Conservation (phyloP, 2,888 invertebrate species). For the Leptinotarsa juncta region DNA sequence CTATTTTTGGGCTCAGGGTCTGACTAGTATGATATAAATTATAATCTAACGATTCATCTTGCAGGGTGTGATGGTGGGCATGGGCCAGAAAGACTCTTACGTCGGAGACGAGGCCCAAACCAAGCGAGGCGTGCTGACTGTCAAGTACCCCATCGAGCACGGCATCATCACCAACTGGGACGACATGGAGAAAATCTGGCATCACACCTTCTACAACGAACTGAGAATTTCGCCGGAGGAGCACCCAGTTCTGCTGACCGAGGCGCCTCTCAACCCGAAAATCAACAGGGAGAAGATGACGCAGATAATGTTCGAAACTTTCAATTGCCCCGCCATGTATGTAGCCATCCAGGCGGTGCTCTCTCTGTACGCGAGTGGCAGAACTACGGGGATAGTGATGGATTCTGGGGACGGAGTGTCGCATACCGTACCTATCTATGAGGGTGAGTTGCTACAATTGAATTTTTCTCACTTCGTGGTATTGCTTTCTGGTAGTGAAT, state of each 20-base stretch:
- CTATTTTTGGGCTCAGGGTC: too few relatives aligned
- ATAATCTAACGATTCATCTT: constrained; percentile 14
- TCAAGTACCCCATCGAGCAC: constrained; percentile 82
- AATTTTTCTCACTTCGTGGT: too few relatives aligned
- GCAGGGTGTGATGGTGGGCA: constrained; percentile 65
- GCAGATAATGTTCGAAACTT: constrained; percentile 73
- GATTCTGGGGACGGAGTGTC: constrained; percentile 81
- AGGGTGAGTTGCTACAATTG: constrained; percentile 64
- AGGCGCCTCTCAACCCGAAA: constrained; percentile 84
- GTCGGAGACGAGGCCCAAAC: constrained; percentile 73
- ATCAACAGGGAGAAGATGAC: constrained; percentile 87
- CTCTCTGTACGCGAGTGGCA: constrained; percentile 79
- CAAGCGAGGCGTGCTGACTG: constrained; percentile 68
- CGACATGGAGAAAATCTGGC: constrained; percentile 91
- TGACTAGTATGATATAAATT: too few relatives aligned
- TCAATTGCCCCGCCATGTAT: constrained; percentile 74
- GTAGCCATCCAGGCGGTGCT: constrained; percentile 81
- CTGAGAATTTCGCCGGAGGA: constrained; percentile 83
- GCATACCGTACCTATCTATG: constrained; percentile 81
- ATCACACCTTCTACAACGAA: constrained; percentile 86
- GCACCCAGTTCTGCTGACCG: constrained; percentile 81
- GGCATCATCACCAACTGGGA: constrained; percentile 86
- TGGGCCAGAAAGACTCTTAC: constrained; percentile 68
- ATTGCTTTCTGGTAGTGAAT: too few relatives aligned
- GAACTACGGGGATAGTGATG: constrained; percentile 80